Evolutionary conservation across 2,888 invertebrate genomes (phyloP).

Genomic region (Melangyna quadrimaculata): DNA sequence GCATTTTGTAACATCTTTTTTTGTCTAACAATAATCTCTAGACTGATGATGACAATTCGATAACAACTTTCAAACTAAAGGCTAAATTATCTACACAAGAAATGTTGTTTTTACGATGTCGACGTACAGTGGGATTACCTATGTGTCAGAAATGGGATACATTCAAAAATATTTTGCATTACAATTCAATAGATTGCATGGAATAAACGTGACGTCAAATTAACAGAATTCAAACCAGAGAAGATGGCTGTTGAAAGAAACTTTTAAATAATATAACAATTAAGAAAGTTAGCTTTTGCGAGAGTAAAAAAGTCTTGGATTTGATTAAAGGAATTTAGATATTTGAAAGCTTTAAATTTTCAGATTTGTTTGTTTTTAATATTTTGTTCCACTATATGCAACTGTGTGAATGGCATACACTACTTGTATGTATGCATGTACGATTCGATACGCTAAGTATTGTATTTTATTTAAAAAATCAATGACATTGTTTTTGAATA

Average conservation of each 20-base stretch:
- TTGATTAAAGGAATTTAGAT: neutral
- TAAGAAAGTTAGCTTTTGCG: no score
- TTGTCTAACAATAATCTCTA: neutral
- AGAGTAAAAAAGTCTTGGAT: neutral
- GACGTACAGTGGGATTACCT: neutral
- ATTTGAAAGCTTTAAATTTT: neutral
- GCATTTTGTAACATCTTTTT: neutral
- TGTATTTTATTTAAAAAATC: slow-evolving; percentile 53
- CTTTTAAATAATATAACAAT: no score
- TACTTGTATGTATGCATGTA: no score
- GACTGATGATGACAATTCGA: slow-evolving; percentile 5
- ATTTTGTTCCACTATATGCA: neutral
- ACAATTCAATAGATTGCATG: no score
- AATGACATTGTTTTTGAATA: slow-evolving; percentile 68
- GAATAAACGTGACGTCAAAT: no score
- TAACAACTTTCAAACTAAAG: neutral
- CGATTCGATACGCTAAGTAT: neutral
- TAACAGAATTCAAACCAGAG: no score
- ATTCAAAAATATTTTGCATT: no score
- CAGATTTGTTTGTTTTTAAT: neutral
- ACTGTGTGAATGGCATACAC: neutral
- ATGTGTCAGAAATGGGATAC: neutral
- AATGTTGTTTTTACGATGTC: neutral
- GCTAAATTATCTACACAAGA: neutral
- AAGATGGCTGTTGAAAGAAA: no score